Base-by-base conservation (phyloP, 1,140 invertebrate genomes). In the Zaprionus ghesquierei region DNA sequence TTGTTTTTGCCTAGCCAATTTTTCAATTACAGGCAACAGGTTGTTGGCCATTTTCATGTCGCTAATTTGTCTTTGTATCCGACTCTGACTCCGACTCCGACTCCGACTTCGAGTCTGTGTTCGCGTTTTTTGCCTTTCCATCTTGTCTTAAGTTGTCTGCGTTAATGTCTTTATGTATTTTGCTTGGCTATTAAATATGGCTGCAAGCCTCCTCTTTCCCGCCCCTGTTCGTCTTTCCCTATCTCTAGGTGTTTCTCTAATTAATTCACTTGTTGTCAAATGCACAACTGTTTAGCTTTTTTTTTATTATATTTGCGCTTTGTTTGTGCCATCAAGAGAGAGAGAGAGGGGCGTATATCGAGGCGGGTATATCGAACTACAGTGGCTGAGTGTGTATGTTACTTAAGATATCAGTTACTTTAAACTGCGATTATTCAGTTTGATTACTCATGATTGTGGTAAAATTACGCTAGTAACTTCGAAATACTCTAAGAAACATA, bases 231-330 rank as follows among this genome's bases (percentile, higher is more conserved):
- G 5, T 13, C 41, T 50, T 33, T 25, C 15, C 1, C 61, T 33
- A 8, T 54, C 6, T 4, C 22, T 66, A 46, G 79, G 84, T 89
- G 79, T 89, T 79, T 79, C 66, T 54, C 76, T 82, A 79, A 86
- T 86, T 87, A 87, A 86, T 89, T 82, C 55, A 81, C 82, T 62
- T 68, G 53, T 68, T 87, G 79, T 81, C 68, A 82, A 82, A 81
- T 76, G 63, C 33, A 60, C 50, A 63, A 56, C 27, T 71, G 55
- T 71, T 70, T 46, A 46, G n/a, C n/a, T n/a, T n/a, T n/a, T 46
- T 46, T 46, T 22, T 15, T 41, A 41, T 41, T 41, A 41, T 22
- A 46, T 46, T 22, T 10, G n/a, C 22, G 4, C 10, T 22, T 20
- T 20, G 41, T 46, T 46, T 46, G 41, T 3, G 6, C 15, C 4